Evolutionary conservation across 2,797 vertebrate species (phyloP).

Genomic region (Remorina albescens): DNA sequence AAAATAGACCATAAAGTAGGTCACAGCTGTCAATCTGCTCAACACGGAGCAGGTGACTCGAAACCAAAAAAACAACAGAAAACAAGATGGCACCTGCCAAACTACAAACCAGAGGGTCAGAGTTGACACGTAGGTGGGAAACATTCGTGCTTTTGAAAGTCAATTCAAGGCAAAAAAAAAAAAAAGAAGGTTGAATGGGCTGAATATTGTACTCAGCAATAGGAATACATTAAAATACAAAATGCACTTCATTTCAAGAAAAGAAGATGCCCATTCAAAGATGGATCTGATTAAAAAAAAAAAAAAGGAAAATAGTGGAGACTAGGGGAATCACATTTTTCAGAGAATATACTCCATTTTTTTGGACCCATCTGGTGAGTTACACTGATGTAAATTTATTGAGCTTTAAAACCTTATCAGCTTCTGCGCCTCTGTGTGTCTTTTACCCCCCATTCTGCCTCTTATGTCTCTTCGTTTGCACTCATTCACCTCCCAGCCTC

Average conservation of each 20-base stretch:
- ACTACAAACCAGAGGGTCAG: too few relatives aligned
- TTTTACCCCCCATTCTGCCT: constrained; percentile 9
- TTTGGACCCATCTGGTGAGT: background rate
- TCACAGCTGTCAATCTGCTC: too few relatives aligned
- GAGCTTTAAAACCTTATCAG: background rate
- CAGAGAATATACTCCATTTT: background rate
- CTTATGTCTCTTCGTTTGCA: constrained; percentile 9
- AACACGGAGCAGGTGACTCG: too few relatives aligned
- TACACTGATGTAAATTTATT: background rate
- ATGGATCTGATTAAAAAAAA: too few relatives aligned
- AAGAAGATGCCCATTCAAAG: too few relatives aligned
- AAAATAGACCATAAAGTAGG: too few relatives aligned
- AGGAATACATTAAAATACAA: background rate
- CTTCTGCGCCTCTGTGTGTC: background rate
- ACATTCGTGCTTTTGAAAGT: too few relatives aligned
- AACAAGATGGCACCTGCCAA: too few relatives aligned
- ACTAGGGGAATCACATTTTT: background rate
- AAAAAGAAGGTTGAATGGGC: background rate
- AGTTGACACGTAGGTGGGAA: too few relatives aligned
- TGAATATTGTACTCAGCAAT: background rate
- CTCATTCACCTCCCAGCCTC: constrained; percentile 9
- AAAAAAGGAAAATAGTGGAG: background rate
- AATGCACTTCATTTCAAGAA: too few relatives aligned
- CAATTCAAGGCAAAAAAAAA: background rate
- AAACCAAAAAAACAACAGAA: too few relatives aligned